Percentiles rank a stretch among this genome's conserved stretches.
These are phyloP conservation scores for Temnothorax curvispinosus DNA, from an alignment of 1,140 invertebrate species.

Conservation along the genomic window DNA sequence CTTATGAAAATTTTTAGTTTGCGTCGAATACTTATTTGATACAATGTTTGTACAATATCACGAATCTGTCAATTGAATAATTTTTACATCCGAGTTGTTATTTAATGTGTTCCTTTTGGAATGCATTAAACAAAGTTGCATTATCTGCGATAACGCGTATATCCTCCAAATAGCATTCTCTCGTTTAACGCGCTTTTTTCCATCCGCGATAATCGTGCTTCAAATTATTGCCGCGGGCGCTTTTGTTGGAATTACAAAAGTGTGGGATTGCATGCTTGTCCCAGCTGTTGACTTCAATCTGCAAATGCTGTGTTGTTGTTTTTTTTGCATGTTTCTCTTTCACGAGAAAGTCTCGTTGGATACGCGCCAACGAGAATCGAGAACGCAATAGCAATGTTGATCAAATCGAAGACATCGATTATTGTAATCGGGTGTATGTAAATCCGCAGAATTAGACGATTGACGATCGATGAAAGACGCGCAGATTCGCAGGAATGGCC, in stretches of 20 bases:
- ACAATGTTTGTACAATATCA: neutral
- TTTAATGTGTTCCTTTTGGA: neutral
- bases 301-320: neutral
- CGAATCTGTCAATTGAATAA: neutral
- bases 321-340: neutral
- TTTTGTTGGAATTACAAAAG: slow-evolving; percentile 15
- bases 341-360: slow-evolving; percentile 31
- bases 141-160: slow-evolving; percentile 12
- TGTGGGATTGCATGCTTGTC: neutral
- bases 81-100: neutral
- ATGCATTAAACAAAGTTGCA: too few species aligned
- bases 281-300: slow-evolving; percentile 30
- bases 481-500: neutral
- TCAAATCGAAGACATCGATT: slow-evolving; percentile 33
- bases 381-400: neutral
- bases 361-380: slow-evolving; percentile 7
- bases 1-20: neutral
- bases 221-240: neutral
- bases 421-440: slow-evolving; percentile 2
- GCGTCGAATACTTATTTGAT: neutral
- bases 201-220: neutral
- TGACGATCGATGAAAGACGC: slow-evolving; percentile 22
- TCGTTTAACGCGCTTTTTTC: slow-evolving; percentile 4
- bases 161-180: slow-evolving; percentile 14
- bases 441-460: slow-evolving; percentile 16